phyloP scores from a whole-genome alignment of 2,113 vertebrate species.

The Phodopus roborovskii region DNA sequence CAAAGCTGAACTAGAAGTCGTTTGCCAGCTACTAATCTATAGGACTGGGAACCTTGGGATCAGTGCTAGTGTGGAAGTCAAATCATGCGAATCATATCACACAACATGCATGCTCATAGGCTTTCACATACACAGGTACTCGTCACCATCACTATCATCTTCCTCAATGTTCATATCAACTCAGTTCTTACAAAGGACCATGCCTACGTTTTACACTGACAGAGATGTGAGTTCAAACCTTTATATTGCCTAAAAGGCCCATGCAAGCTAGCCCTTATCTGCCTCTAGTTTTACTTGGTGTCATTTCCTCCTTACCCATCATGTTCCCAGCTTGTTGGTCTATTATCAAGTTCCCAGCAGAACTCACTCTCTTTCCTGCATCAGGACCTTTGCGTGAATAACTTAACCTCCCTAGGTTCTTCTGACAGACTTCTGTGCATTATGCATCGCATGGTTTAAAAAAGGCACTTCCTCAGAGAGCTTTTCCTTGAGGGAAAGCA shows the following conservation, averaged over 20 bases:
- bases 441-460: conserved; percentile 23
- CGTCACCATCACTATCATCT: not conserved
- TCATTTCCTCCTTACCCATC: not conserved
- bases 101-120: accelerated
- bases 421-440: not conserved
- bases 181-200: not conserved
- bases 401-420: not conserved
- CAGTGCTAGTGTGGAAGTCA: not conserved
- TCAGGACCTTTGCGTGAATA: conserved; percentile 12
- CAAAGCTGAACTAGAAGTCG: conserved; percentile 7
- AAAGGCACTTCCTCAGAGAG: conserved; percentile 48
- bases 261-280: not conserved
- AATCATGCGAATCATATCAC: not conserved
- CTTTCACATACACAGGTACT: not conserved
- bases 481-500: not conserved
- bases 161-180: not conserved
- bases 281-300: not conserved
- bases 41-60: not conserved
- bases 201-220: not conserved
- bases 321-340: not conserved
- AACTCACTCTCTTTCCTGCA: not conserved
- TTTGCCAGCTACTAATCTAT: not conserved
- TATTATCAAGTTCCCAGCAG: not conserved
- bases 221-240: not conserved
- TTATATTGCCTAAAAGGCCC: not conserved